Evolutionary conservation across 2,113 vertebrate species (phyloP).

Genomic region (Empidonax traillii): DNA sequence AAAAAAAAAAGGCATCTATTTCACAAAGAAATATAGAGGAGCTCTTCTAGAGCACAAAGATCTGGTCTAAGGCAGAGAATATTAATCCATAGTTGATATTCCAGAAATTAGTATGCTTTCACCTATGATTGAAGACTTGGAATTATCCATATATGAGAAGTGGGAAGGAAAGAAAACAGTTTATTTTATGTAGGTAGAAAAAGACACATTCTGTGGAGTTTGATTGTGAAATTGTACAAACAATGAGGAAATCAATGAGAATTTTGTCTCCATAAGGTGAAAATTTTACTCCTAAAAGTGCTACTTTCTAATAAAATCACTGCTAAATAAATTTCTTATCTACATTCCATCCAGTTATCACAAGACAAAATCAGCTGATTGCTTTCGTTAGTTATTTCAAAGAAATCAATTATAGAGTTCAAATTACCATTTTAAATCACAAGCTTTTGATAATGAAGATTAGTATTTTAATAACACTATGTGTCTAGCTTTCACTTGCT

Average conservation of each 20-base stretch:
- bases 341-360: background rate
- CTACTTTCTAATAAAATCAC: background rate
- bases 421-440: conserved; percentile 8
- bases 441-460: background rate
- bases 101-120: background rate
- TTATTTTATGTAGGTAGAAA: background rate
- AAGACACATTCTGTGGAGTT: background rate
- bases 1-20: background rate
- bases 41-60: background rate
- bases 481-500: background rate
- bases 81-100: background rate
- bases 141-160: background rate
- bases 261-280: background rate
- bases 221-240: background rate
- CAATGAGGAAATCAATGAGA: background rate
- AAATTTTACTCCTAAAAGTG: background rate
- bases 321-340: background rate
- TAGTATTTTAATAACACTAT: background rate
- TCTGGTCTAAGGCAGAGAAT: background rate
- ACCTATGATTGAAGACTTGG: background rate
- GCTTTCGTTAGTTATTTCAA: background rate
- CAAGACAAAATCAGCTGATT: background rate
- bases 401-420: background rate
- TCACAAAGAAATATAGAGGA: background rate
- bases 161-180: background rate